A percentile compares a stretch with the other conserved stretches of the same genome.
These are phyloP conservation scores for Drosophila rufa DNA, from an alignment of 1,140 invertebrate genomes.

Conservation along the genomic window DNA sequence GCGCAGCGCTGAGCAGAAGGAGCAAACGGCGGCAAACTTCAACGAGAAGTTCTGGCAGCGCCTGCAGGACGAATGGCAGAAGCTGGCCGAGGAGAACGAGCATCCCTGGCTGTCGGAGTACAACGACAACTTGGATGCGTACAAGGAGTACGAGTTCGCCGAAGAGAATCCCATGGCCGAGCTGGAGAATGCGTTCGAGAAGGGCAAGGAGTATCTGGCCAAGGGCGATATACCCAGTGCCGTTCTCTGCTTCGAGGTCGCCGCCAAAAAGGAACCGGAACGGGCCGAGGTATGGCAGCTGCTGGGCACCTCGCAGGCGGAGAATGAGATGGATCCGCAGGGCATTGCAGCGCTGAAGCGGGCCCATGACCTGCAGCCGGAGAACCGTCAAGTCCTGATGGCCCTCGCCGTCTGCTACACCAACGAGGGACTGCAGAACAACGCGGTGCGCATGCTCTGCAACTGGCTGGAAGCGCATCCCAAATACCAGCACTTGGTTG, in stretches of 20 bases:
- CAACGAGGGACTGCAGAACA: conserved; percentile 95
- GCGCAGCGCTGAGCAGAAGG: conserved; percentile 77
- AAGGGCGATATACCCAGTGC: conserved; percentile 97
- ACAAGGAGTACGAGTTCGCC: conserved; percentile 92
- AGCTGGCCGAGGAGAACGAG: conserved; percentile 87
- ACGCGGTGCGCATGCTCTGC: conserved; percentile 90
- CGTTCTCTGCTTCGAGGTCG: conserved; percentile 98
- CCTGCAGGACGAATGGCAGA: conserved; percentile 92
- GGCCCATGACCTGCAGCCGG: conserved; percentile 93
- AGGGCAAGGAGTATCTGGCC: conserved; percentile 93
- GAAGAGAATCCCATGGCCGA: conserved; percentile 95
- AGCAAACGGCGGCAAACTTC: conserved; percentile 84
- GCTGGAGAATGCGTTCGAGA: conserved; percentile 92
- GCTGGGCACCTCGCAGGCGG: conserved; percentile 95
- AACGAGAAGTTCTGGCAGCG: conserved; percentile 91
- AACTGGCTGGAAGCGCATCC: conserved; percentile 95
- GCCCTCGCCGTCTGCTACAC: conserved; percentile 97
- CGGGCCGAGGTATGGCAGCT: conserved; percentile 93
- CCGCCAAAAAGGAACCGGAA: conserved; percentile 93
- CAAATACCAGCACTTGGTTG: conserved; percentile 91
- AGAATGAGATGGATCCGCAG: conserved; percentile 90
- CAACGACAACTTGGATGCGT: conserved; percentile 88
- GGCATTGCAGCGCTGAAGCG: conserved; percentile 95
- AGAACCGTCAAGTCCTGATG: conserved; percentile 94
- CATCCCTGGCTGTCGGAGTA: conserved; percentile 90